Conservation (phyloP, 2,113 vertebrate genomes). For the Antechinus stuartii region DNA sequence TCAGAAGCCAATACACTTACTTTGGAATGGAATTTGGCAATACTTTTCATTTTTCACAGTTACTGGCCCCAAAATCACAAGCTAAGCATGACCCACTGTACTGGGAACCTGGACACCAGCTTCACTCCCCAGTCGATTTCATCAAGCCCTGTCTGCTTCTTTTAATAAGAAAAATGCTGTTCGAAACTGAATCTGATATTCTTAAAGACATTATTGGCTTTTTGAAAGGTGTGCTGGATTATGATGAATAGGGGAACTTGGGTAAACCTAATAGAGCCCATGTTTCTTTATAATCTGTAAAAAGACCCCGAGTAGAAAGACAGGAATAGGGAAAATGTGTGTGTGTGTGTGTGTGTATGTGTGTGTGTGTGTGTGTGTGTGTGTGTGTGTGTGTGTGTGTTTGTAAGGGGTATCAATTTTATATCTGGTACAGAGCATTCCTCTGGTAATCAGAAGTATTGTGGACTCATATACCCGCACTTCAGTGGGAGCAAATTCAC, state of each 20-base stretch:
- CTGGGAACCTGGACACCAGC: constrained; percentile 2
- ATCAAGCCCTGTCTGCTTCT: constrained; percentile 63
- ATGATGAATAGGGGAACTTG: constrained; percentile 87
- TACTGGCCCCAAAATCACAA: constrained; percentile 66
- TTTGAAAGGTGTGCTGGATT: constrained; percentile 85
- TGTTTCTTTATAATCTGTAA: constrained; percentile 66
- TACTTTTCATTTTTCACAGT: constrained; percentile 79
- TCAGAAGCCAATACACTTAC: constrained; percentile 75
- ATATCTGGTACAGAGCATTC: not conserved
- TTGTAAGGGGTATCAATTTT: not conserved
- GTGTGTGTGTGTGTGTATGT: not conserved
- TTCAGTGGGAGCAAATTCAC: not conserved
- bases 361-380: not conserved
- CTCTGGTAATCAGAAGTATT: not conserved
- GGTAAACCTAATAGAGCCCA: constrained; percentile 79
- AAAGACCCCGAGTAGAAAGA: constrained; percentile 27
- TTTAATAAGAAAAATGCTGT: constrained; percentile 87
- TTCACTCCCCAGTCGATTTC: constrained; percentile 80
- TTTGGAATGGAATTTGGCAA: constrained; percentile 71
- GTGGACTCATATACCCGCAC: not conserved
- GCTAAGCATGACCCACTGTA: constrained; percentile 27
- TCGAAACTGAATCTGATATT: constrained; percentile 80
- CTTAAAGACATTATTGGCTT: constrained; percentile 86
- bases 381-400: not conserved
- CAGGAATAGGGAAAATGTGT: not conserved